Base-by-base conservation (phyloP, 2,797 vertebrate species). In the Malacoctenus gilli region DNA sequence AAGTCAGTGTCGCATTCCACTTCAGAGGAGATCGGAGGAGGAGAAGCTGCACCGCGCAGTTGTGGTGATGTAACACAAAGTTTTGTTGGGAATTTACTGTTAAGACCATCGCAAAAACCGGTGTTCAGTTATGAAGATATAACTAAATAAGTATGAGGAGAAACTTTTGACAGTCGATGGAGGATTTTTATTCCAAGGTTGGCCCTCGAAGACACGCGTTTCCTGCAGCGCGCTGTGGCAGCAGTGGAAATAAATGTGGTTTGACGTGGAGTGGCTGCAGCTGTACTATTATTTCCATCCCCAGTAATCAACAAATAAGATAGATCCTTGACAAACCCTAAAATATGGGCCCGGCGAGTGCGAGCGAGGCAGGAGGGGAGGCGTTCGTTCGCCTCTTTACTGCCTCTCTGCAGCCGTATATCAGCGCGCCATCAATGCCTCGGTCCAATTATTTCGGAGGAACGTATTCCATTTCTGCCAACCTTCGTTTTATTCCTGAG, bases 391-490 rank as follows among this genome's bases (percentile, higher is more conserved):
- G 6, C 5, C 25, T 28, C 25, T 32, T 51, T 52, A 46, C 34
- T 16, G 38, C 64, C 64, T 58, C 43, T 5, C 11, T 43, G 62
- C 59, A 32, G 57, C 36, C 15, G 25, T 65, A 16, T 46, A 67
- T 67, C 65, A 70, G 55, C 38, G 54, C 39, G 46, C 49, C 30
- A 55, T 70, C 65, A 35, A 35, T 22, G 42, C 59, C 54, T 51
- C 53, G 1, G 40, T 49, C 67, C 80, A 82, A 80, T 80, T 84
- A 84, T 78, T 80, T 72, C 25, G 30, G 36, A 66, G 34, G 61
- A 64, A 72, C 68, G 59, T 59, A 36, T 69, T 69, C 52, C 61
- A 48, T 76, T 63, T 61, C 65, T 68, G 52, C 34, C 47, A 18
- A 18, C 48, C 66, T 75, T 73, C 56, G 55, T 59, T 76, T 59